phyloP scores from a whole-genome alignment of 2,797 vertebrate species.

The Xiphorhynchus erythropygius region DNA sequence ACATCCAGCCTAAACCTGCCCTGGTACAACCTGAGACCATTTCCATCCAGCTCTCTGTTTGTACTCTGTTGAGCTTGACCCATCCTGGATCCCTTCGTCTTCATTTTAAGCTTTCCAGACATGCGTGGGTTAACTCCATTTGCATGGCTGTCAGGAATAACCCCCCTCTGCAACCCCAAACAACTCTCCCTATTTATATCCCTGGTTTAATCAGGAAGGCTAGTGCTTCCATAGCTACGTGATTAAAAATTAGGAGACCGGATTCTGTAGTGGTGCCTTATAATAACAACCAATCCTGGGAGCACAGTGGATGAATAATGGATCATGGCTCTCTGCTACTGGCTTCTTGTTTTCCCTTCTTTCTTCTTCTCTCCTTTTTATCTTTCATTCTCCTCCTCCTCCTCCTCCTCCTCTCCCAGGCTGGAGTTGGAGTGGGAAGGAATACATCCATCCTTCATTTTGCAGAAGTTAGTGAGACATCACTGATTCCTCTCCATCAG shows the following conservation, averaged over 20 bases:
- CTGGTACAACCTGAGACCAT: not conserved
- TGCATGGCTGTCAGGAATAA: constrained; percentile 1
- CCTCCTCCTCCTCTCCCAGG: not conserved
- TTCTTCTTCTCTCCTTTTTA: not conserved
- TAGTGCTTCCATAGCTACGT: constrained; percentile 44
- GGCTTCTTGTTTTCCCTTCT: not conserved
- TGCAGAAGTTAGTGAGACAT: constrained; percentile 65
- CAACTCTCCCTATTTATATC: constrained; percentile 73
- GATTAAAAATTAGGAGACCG: constrained; percentile 77
- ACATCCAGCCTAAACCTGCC: not conserved
- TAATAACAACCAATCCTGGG: constrained; percentile 62
- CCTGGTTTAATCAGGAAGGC: constrained; percentile 69
- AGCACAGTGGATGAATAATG: constrained; percentile 70
- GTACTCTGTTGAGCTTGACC: not conserved
- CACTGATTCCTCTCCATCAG: constrained; percentile 80
- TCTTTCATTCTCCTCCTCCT: not conserved
- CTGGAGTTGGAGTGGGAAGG: constrained; percentile 41
- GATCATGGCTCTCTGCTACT: constrained; percentile 14
- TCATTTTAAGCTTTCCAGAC: not conserved
- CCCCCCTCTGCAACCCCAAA: not conserved
- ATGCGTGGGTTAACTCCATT: constrained; percentile 12
- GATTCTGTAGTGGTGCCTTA: constrained; percentile 38
- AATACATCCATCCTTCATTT: constrained; percentile 39
- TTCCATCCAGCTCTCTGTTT: not conserved
- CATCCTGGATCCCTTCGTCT: not conserved